phyloP scores from a whole-genome alignment of 2,113 vertebrate genomes.

The Cygnus atratus region DNA sequence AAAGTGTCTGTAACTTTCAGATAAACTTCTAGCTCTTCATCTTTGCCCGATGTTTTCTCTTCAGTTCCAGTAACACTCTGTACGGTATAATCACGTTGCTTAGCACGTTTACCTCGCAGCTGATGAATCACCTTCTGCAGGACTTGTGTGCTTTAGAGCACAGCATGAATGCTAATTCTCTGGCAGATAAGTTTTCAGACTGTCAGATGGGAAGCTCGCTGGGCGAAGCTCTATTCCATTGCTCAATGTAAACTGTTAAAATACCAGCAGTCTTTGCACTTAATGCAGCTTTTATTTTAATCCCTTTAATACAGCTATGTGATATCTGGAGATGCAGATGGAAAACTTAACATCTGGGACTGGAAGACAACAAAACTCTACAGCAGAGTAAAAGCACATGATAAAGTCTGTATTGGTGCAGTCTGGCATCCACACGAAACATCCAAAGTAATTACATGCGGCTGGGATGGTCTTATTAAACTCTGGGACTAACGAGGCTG shows the following conservation, averaged over 20 bases:
- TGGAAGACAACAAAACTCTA: slow-evolving; percentile 99
- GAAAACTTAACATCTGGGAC: slow-evolving; percentile 98
- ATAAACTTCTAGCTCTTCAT: background rate
- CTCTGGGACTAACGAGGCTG: slow-evolving; percentile 86
- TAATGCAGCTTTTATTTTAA: background rate
- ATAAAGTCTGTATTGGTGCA: slow-evolving; percentile 97
- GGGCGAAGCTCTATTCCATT: background rate
- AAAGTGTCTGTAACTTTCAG: background rate
- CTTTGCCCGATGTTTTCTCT: background rate
- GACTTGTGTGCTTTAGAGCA: background rate
- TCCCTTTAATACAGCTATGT: slow-evolving; percentile 84
- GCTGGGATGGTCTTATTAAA: slow-evolving; percentile 98
- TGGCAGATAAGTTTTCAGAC: background rate
- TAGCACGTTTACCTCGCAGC: background rate
- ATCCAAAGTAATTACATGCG: slow-evolving; percentile 97
- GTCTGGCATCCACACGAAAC: slow-evolving; percentile 98
- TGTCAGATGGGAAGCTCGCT: background rate
- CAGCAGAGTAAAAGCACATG: slow-evolving; percentile 95
- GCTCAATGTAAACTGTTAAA: background rate
- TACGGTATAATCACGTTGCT: background rate
- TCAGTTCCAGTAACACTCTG: background rate
- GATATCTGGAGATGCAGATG: slow-evolving; percentile 98
- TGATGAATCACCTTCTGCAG: slow-evolving; percentile 14
- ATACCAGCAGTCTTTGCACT: background rate
- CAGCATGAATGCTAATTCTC: background rate